These are phyloP conservation scores for Megaleporinus macrocephalus DNA, from an alignment of 2,113 vertebrate genomes.

Conservation along the genomic window DNA sequence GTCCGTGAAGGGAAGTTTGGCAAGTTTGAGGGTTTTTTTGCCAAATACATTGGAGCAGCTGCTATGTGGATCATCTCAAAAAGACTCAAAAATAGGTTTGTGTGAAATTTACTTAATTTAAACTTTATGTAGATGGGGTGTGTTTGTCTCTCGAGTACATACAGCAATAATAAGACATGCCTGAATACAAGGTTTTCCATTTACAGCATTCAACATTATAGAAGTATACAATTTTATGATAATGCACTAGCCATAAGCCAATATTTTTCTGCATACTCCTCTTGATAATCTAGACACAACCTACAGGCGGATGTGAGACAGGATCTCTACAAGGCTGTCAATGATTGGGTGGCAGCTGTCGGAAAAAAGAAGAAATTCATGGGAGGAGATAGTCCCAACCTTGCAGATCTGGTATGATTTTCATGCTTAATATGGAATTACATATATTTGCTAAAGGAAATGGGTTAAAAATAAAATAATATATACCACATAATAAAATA, in stretches of 20 bases:
- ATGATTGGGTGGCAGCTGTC: constrained; percentile 90
- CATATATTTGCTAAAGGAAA: no score
- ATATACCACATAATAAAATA: no score
- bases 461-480: no score
- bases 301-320: constrained; percentile 88
- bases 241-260: no score
- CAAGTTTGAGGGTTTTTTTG: constrained; percentile 85
- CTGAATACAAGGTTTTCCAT: no score
- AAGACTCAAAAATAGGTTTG: constrained; percentile 88
- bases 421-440: background rate
- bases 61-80: constrained; percentile 96
- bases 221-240: no score
- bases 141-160: no score
- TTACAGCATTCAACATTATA: no score
- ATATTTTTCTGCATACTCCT: background rate
- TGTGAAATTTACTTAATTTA: background rate
- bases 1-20: constrained; percentile 95
- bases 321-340: constrained; percentile 90
- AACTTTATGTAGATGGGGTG: no score
- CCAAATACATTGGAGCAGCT: constrained; percentile 90
- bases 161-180: no score
- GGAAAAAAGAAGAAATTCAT: constrained; percentile 90
- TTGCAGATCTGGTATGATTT: constrained; percentile 90
- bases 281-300: constrained; percentile 78
- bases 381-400: constrained; percentile 90